Conservation (phyloP, 64 coral and sea anemone species). For the Actinia tenebrosa region DNA sequence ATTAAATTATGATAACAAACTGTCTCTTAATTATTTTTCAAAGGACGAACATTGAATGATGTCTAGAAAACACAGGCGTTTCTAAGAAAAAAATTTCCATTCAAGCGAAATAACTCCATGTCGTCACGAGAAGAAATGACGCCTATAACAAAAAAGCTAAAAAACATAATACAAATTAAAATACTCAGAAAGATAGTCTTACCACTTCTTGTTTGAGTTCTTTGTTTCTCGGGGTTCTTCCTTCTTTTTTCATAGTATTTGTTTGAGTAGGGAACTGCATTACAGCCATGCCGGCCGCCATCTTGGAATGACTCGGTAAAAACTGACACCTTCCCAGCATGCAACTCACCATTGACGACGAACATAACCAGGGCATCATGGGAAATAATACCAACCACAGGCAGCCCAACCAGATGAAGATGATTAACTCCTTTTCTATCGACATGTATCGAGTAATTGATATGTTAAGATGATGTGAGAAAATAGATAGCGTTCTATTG, state of each 20-base stretch:
- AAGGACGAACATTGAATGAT: background rate
- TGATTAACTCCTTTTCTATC: no score
- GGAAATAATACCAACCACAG: background rate
- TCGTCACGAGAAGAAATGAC: conserved; percentile 56
- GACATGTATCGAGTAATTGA: no score
- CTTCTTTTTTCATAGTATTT: conserved; percentile 88
- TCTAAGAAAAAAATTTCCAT: conserved; percentile 34
- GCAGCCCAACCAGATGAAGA: background rate
- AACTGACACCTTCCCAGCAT: conserved; percentile 61
- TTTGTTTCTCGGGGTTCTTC: conserved; percentile 59
- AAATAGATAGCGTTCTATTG: no score
- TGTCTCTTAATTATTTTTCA: background rate
- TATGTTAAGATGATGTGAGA: no score
- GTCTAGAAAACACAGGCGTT: background rate
- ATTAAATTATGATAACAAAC: background rate
- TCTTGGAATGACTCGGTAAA: conserved; percentile 94
- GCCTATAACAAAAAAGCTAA: background rate
- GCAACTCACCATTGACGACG: background rate
- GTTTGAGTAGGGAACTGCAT: conserved; percentile 89
- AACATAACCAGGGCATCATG: conserved; percentile 24
- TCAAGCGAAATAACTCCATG: conserved; percentile 40
- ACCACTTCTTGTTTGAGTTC: conserved; percentile 83
- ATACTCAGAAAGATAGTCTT: background rate
- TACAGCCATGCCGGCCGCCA: conserved; percentile 96
- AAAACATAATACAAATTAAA: background rate